Conservation (phyloP, 2,888 invertebrate genomes). For the Gymnocheta viridis region DNA sequence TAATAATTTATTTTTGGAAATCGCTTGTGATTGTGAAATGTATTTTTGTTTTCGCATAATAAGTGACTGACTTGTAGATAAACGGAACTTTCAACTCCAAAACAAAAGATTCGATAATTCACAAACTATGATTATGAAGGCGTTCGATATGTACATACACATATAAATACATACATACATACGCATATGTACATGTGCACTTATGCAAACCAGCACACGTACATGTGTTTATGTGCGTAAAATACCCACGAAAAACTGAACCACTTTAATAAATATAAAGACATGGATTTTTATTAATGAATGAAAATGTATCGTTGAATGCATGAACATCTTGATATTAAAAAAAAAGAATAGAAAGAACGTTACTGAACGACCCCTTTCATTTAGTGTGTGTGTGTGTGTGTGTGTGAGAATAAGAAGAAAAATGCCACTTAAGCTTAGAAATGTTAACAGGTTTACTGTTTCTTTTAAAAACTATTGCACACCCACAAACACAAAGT, state of each 20-base stretch:
- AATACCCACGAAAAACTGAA: not conserved
- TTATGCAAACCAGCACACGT: too few relatives aligned
- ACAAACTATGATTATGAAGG: too few relatives aligned
- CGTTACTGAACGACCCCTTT: not conserved
- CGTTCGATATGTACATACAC: too few relatives aligned
- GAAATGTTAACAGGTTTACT: constrained; percentile 58
- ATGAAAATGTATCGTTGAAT: not conserved
- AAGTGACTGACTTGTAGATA: too few relatives aligned
- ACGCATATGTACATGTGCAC: too few relatives aligned
- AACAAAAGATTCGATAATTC: too few relatives aligned
- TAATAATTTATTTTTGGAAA: too few relatives aligned
- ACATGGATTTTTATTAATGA: not conserved
- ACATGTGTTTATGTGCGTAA: too few relatives aligned
- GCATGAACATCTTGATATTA: constrained; percentile 21
- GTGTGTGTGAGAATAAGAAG: constrained; percentile 7
- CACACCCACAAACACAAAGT: not conserved
- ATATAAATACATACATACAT: too few relatives aligned
- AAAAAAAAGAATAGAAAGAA: not conserved
- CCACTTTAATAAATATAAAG: not conserved
- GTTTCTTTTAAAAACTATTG: constrained; percentile 38
- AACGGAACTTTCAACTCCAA: too few relatives aligned
- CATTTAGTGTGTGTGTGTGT: not conserved
- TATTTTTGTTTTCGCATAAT: too few relatives aligned
- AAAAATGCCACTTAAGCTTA: constrained; percentile 40
- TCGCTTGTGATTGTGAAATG: too few relatives aligned